These are phyloP conservation scores for Danionella cerebrum DNA, from an alignment of 2,113 vertebrate genomes.

Conservation along the genomic window DNA sequence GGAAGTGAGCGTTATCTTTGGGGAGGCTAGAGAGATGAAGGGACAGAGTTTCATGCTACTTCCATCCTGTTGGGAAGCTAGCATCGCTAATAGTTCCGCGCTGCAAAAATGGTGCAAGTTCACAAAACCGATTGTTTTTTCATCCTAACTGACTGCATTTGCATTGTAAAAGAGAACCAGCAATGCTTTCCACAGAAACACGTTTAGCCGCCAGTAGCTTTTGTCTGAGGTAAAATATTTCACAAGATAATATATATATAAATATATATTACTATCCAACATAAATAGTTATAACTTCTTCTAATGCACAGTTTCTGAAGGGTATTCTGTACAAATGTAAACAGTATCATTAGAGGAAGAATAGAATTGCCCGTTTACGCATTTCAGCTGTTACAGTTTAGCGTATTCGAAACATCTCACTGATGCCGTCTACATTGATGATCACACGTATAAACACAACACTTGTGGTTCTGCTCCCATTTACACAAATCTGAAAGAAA, in stretches of 20 bases:
- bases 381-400: too few relatives aligned
- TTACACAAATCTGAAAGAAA: background rate
- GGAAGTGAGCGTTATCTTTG: conserved; percentile 61
- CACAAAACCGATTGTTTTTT: too few relatives aligned
- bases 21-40: conserved; percentile 53
- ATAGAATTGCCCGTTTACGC: too few relatives aligned
- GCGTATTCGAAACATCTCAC: too few relatives aligned
- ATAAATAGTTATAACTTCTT: conserved; percentile 65
- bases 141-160: background rate
- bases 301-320: conserved; percentile 20
- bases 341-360: conserved; percentile 48
- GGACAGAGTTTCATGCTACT: background rate
- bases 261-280: conserved; percentile 71
- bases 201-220: conserved; percentile 18
- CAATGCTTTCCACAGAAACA: background rate
- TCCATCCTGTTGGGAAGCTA: conserved; percentile 2
- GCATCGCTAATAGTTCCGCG: background rate
- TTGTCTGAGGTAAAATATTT: conserved; percentile 33
- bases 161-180: conserved; percentile 10
- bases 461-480: too few relatives aligned
- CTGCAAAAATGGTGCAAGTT: background rate
- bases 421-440: background rate
- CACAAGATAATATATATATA: conserved; percentile 62
- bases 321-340: conserved; percentile 42
- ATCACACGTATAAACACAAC: too few relatives aligned